These are phyloP conservation scores for Macaca fascicularis DNA, from an alignment of 2,113 vertebrate genomes.

Conservation along the genomic window T2T-MFA8v1.1 NC_088375.1:153675001-153675500, in stretches of 20 bases:
- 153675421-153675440: rapidly evolving
- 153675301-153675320: background rate
- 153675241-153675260: background rate
- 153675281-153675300: background rate
- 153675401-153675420: background rate
- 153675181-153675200: background rate
- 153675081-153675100: background rate
- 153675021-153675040: background rate
- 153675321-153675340: background rate
- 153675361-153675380: background rate
- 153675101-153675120: background rate
- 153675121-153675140: background rate
- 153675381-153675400: background rate
- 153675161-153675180: background rate
- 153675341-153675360: background rate
- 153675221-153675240: background rate
- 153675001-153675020: background rate
- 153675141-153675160: background rate
- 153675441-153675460: background rate
- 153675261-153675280: background rate
- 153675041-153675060: background rate
- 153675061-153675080: background rate
- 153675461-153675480: background rate
- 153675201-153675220: background rate
- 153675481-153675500: background rate